Percentiles rank a stretch among this genome's conserved stretches.
Conservation (phyloP, 2,113 vertebrate genomes). For the Oreochromis spilurus region DNA sequence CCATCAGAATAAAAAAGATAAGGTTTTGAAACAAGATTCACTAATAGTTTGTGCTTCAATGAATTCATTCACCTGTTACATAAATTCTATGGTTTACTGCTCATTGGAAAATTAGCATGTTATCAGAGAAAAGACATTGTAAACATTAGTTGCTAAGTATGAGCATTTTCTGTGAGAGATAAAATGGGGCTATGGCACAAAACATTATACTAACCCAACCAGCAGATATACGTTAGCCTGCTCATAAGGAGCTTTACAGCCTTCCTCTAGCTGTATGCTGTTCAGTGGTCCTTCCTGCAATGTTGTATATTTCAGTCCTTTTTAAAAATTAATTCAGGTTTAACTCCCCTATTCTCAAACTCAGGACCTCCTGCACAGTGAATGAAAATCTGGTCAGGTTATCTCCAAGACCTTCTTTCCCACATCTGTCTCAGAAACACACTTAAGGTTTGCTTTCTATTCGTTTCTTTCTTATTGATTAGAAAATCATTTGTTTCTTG, state of each 20-base stretch:
- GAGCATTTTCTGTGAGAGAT: not conserved
- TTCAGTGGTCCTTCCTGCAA: not conserved
- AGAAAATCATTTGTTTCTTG: not conserved
- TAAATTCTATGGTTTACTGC: not conserved
- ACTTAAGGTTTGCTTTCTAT: not conserved
- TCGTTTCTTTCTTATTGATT: not conserved
- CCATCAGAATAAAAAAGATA: not conserved
- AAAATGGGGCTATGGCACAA: not conserved
- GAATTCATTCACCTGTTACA: not conserved
- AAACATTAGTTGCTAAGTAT: not conserved
- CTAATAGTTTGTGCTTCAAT: not conserved
- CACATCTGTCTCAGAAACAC: not conserved
- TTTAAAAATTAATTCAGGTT: not conserved
- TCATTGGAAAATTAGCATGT: not conserved
- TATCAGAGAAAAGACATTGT: not conserved
- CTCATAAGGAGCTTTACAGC: not conserved
- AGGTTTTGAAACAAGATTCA: not conserved
- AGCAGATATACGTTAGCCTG: not conserved
- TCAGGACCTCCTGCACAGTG: not conserved
- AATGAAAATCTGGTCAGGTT: not conserved
- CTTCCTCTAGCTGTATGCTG: not conserved
- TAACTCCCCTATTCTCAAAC: not conserved
- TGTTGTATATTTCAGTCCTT: not conserved
- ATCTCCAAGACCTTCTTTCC: not conserved
- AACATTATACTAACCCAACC: not conserved